Conservation (phyloP, 2,797 vertebrate genomes). For the Pipistrellus pygmaeus region DNA sequence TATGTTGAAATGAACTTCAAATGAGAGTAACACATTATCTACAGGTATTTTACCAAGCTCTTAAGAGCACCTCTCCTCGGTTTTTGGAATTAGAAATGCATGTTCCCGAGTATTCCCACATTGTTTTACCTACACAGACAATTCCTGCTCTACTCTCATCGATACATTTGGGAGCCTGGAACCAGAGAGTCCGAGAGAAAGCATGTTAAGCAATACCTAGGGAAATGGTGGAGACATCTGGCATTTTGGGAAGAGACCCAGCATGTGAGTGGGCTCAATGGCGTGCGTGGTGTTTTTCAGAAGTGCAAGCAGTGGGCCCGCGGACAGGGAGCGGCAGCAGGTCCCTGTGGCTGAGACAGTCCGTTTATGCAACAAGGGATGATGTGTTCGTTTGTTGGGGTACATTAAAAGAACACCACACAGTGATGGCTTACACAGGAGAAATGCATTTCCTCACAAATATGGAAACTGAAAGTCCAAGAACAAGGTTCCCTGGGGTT, state of each 20-base stretch:
- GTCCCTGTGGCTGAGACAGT: not conserved
- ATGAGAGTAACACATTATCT: not conserved
- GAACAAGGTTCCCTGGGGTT: not conserved
- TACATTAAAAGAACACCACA: no score
- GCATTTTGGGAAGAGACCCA: not conserved
- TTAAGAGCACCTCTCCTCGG: not conserved
- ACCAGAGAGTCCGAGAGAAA: not conserved
- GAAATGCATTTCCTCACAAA: not conserved
- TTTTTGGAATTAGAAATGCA: slow-evolving; percentile 18
- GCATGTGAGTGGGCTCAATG: not conserved
- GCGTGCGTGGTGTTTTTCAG: not conserved
- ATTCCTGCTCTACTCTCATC: not conserved
- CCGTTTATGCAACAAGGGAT: not conserved
- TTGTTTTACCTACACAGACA: not conserved
- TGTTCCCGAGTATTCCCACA: not conserved
- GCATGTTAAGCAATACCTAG: not conserved
- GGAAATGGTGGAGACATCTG: not conserved
- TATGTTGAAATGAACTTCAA: slow-evolving; percentile 30
- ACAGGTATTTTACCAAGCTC: not conserved
- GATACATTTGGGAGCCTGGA: not conserved
- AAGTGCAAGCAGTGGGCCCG: not conserved
- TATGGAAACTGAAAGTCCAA: not conserved
- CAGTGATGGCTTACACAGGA: not conserved
- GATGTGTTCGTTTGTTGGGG: not conserved
- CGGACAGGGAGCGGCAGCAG: rapidly evolving